Evolutionary conservation across 2,888 invertebrate species (phyloP).

Genomic region (Scaeva pyrastri): DNA sequence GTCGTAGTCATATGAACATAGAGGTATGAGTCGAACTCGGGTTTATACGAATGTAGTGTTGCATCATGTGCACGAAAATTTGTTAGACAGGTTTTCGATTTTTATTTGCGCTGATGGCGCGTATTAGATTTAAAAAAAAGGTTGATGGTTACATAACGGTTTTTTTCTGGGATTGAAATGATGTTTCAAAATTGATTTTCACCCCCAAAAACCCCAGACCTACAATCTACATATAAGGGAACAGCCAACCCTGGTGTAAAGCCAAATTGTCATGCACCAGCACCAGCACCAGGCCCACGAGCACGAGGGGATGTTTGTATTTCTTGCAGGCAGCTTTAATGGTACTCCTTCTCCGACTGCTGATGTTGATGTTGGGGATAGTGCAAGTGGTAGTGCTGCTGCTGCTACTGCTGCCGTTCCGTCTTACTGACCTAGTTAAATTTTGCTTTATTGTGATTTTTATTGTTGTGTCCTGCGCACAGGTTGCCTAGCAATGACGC

Average conservation of each 20-base stretch:
- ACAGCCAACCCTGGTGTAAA: slow-evolving; percentile 5
- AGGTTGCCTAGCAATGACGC: slow-evolving; percentile 59
- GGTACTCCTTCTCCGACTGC: slow-evolving; percentile 20
- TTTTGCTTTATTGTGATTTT: slow-evolving; percentile 71
- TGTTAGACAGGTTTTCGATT: slow-evolving; percentile 53
- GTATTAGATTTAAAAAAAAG: slow-evolving; percentile 26
- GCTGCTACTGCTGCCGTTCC: slow-evolving; percentile 48
- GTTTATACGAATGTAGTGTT: slow-evolving; percentile 38
- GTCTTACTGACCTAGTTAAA: slow-evolving; percentile 73
- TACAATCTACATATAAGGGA: no score
- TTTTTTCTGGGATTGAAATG: slow-evolving; percentile 14
- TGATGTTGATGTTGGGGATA: slow-evolving; percentile 48
- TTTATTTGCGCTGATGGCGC: slow-evolving; percentile 45
- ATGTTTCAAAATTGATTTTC: slow-evolving; percentile 61
- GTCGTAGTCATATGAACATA: background rate
- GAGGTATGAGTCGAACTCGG: background rate
- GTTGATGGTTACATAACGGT: slow-evolving; percentile 52
- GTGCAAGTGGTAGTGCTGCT: background rate
- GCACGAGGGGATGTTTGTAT: slow-evolving; percentile 54
- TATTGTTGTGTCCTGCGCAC: slow-evolving; percentile 75
- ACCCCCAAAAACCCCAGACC: slow-evolving; percentile 45
- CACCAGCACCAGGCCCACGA: background rate
- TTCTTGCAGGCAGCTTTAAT: slow-evolving; percentile 62
- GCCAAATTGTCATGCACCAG: slow-evolving; percentile 56
- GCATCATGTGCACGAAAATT: slow-evolving; percentile 61